Base-by-base conservation (phyloP, 2,797 vertebrate species). In the Bovichtus variegatus region DNA sequence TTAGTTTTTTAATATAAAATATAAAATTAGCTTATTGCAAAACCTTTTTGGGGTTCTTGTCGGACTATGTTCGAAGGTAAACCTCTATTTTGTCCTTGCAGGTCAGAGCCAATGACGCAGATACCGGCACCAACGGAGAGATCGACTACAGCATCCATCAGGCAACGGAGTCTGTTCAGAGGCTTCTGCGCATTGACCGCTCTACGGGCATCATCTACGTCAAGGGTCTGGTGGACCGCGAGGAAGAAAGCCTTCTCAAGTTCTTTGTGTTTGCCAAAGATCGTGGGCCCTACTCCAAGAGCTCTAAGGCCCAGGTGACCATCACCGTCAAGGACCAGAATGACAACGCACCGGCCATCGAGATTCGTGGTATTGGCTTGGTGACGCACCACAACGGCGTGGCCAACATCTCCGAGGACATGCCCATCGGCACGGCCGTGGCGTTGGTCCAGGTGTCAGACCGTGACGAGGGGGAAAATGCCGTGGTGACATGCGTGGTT, bases 341-440 rank as follows among this genome's bases (percentile, higher is more conserved):
- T 0, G 98, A 99, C 89, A 99, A 99, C 0, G 95, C 96, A 0
- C 98, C 98, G 3, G 94, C 96, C 55, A 97, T 99, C n/a, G 96
- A 97, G 91, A 99, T 99, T 59, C 95, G 98, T 6, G 98, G 98
- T 6, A 98, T 99, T 19, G 98, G 98, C 9, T 85, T 99, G 2
- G 97, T 99, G 59, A 98, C 95, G 0, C 98, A 99, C 75, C 97
- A 98, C 74, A 96, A 97, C 0, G 97, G 97, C 9, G 96, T 98
- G 75, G 98, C 98, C 5, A 99, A 99, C 91, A 99, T 99, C 68
- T 99, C 97, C 0, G 98, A 99, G 90, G 98, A 99, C 0, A 97
- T 98, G 93, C 96, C 97, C 0, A 95, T 98, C 2, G 97, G 98
- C 74, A 98, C 97, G 0, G 93, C 98, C 0, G 98, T 99, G 72